These are phyloP conservation scores for Kradibia gibbosae DNA, from an alignment of 1,140 invertebrate genomes.

Conservation along the genomic window DNA sequence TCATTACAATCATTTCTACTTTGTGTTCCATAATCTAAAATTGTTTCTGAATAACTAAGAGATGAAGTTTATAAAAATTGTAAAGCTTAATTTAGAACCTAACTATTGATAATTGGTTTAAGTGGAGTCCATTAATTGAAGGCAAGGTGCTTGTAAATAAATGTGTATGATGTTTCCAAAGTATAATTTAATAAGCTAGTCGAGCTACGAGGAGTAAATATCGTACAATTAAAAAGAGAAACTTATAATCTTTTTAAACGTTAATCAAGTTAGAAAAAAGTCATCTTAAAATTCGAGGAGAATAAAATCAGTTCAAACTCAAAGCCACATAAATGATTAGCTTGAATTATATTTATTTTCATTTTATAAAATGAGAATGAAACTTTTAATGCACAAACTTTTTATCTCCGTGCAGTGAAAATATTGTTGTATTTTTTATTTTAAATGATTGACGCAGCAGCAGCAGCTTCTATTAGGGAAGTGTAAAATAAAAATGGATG, in stretches of 20 bases:
- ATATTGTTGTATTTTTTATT: neutral
- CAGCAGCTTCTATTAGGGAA: too few relatives aligned
- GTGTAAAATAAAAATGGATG: too few relatives aligned
- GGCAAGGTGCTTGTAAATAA: neutral
- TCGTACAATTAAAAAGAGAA: slow-evolving; percentile 22
- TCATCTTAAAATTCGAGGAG: slow-evolving; percentile 8
- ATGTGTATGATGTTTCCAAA: slow-evolving; percentile 25
- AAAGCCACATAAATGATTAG: neutral
- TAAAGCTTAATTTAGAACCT: neutral
- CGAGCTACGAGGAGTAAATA: neutral
- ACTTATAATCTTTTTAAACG: slow-evolving; percentile 4
- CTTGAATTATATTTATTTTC: slow-evolving; percentile 14
- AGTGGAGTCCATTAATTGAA: slow-evolving; percentile 3
- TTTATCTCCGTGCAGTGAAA: neutral
- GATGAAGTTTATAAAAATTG: neutral
- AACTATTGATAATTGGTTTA: neutral
- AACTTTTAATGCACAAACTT: neutral
- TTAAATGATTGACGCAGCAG: too few relatives aligned
- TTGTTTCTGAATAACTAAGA: too few relatives aligned
- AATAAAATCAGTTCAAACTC: neutral
- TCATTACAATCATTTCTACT: too few relatives aligned
- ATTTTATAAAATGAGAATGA: neutral
- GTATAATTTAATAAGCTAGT: slow-evolving; percentile 28
- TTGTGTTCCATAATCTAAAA: too few relatives aligned
- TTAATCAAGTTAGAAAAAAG: neutral